A percentile compares a stretch with the other conserved stretches of the same genome.
Conservation (phyloP, 64 coral and sea anemone species). For the Astreopora myriophthalma region DNA sequence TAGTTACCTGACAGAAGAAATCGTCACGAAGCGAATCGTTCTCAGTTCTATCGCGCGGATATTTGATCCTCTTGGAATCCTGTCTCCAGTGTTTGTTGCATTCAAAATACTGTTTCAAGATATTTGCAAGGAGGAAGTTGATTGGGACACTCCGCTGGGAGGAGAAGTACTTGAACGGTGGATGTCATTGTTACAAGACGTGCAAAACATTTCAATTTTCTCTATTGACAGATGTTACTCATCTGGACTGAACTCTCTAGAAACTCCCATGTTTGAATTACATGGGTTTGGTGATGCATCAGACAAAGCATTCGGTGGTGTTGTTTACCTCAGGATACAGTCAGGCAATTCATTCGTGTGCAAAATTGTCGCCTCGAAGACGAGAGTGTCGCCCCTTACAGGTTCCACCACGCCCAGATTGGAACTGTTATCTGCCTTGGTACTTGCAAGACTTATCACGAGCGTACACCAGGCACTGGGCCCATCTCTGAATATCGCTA, state of each 20-base stretch:
- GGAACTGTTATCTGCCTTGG: conserved; percentile 26
- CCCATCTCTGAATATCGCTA: background rate
- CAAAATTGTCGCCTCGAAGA: conserved; percentile 3
- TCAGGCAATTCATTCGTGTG: background rate
- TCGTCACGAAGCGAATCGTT: conserved; percentile 41
- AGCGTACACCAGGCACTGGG: background rate
- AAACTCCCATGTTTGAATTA: background rate
- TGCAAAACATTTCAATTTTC: conserved; percentile 4
- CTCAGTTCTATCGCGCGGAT: conserved; percentile 37
- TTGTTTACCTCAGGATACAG: conserved; percentile 23
- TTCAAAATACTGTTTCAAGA: conserved; percentile 32
- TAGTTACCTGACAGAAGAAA: background rate
- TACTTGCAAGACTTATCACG: conserved; percentile 11
- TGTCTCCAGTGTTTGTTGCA: conserved; percentile 15
- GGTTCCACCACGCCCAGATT: conserved; percentile 29
- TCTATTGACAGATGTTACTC: background rate
- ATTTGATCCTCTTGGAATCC: conserved; percentile 41
- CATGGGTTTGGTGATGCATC: conserved; percentile 41
- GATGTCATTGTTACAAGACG: conserved; percentile 4
- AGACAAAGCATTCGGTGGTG: background rate
- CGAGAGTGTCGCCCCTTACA: conserved; percentile 19
- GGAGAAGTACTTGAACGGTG: background rate
- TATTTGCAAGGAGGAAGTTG: background rate
- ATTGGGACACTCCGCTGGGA: background rate
- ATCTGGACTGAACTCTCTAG: conserved; percentile 1